Base-by-base conservation (phyloP, 2,113 vertebrate genomes). In the Oncorhynchus keta region DNA sequence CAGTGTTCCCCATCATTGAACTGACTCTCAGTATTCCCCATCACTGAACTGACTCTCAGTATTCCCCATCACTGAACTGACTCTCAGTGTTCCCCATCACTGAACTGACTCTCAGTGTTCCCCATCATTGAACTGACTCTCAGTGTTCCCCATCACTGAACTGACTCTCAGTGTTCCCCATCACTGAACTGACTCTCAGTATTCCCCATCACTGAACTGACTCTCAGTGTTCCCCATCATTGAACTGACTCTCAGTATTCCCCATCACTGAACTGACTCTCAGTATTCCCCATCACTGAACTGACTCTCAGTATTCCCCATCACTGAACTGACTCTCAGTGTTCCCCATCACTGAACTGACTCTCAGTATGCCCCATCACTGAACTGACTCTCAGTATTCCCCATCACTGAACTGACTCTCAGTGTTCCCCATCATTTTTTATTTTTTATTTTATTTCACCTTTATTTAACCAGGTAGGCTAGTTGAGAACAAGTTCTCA, bases 351-450 rank as follows among this genome's bases (percentile, higher is more conserved):
- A 87, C 82, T 78, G 79, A 87, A 79, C 73, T 57, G 13, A 81
- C 83, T 83, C 83, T 82, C 77, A n/a, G n/a, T n/a, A n/a, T n/a
- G n/a, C n/a, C n/a, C n/a, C n/a, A n/a, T n/a, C n/a, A n/a, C n/a
- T n/a, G n/a, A n/a, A 24, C 24, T 24, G 24, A 24, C 24, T 24
- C 24, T 24, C n/a, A n/a, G 35, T 39, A 8, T 9, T 39, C 39
- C 39, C 39, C 39, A 39, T 9, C 39, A 39, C 0, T 39, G 39
- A 39, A 39, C 8, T 39, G 39, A 61, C 8, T 39, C 39, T 39
- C 39, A 81, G 68, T 57, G 51, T 84, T 89, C 82, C 88, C 84
- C 84, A 83, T 88, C 84, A 87, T n/a, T n/a, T n/a, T n/a, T n/a
- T n/a, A n/a, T n/a, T n/a, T n/a, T n/a, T n/a, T n/a, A n/a, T n/a